Conservation (phyloP, 2,797 vertebrate genomes). For the Synaphobranchus kaupii region DNA sequence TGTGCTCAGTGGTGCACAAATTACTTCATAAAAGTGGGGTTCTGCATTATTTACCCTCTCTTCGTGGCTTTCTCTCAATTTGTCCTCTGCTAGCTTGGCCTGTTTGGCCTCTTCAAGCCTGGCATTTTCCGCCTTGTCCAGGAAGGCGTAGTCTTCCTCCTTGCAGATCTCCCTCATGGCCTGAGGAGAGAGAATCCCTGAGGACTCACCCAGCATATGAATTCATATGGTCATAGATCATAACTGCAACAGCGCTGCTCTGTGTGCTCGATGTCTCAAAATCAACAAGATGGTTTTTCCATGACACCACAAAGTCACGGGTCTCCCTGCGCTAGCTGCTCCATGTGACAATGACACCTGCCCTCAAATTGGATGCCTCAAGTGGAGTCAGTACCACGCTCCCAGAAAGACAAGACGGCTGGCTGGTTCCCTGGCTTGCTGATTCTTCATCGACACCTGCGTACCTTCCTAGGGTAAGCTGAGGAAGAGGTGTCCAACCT, state of each 20-base stretch:
- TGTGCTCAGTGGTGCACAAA: not conserved
- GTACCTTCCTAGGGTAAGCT: not conserved
- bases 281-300: not conserved
- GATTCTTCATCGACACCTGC: not conserved
- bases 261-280: not conserved
- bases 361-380: not conserved
- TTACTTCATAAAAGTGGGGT: not conserved
- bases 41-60: conserved; percentile 61
- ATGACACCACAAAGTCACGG: not conserved
- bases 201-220: not conserved
- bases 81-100: conserved; percentile 34
- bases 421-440: not conserved
- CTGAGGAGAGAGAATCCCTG: conserved; percentile 44
- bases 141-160: conserved; percentile 73
- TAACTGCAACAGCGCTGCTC: not conserved
- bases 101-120: not conserved
- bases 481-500: not conserved
- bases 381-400: not conserved
- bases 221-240: not conserved
- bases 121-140: conserved; percentile 43
- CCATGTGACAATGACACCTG: not conserved
- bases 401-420: not conserved
- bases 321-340: not conserved
- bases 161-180: conserved; percentile 73
- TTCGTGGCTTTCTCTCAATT: conserved; percentile 47